Evolutionary conservation across 2,797 vertebrate species (phyloP).

Genomic region (Crocidura indochinensis): DNA sequence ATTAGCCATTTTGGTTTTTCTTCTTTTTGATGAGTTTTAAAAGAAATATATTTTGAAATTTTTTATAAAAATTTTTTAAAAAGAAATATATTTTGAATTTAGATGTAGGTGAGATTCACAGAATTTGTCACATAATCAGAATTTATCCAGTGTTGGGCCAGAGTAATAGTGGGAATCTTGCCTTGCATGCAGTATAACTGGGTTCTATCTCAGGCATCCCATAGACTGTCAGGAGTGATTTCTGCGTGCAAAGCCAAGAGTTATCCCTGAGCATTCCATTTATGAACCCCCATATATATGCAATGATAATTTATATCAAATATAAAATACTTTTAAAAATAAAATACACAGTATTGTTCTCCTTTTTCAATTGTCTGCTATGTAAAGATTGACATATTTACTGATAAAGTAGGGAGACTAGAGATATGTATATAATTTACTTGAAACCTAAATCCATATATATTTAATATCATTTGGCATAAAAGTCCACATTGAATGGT

Average conservation of each 20-base stretch:
- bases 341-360: not conserved
- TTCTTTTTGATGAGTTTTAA: conserved; percentile 15
- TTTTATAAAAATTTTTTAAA: too few relatives aligned
- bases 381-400: not conserved
- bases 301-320: not conserved
- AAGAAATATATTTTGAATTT: too few relatives aligned
- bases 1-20: not conserved
- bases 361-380: not conserved
- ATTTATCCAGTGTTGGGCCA: not conserved
- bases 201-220: too few relatives aligned
- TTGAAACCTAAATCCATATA: not conserved
- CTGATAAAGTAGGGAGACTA: not conserved
- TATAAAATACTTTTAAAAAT: not conserved
- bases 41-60: conserved; percentile 32
- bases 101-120: not conserved
- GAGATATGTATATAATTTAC: not conserved
- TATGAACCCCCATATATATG: too few relatives aligned
- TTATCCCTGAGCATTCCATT: too few relatives aligned
- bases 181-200: too few relatives aligned
- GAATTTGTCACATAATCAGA: not conserved
- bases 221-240: too few relatives aligned
- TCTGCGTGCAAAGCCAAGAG: too few relatives aligned
- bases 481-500: not conserved
- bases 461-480: too few relatives aligned
- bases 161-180: too few relatives aligned